Evolutionary conservation across 2,888 invertebrate species (phyloP), one percentile per base, ranked within the genome.

Genomic region (Tenthredo scrophulariae): DNA sequence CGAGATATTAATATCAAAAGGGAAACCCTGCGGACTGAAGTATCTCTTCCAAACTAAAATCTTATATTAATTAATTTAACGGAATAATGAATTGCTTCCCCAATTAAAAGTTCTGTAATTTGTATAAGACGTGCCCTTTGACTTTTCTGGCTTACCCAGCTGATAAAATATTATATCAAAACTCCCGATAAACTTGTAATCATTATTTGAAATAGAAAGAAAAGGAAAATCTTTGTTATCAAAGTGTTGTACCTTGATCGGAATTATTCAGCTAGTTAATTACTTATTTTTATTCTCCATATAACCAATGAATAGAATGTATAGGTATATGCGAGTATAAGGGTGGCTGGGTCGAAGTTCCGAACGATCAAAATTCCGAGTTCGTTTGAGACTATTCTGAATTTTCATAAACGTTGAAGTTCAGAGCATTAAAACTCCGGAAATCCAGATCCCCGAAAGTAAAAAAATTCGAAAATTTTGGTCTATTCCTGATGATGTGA

Each of bases 91-190:
- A 90, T 89, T 88, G 88, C 88, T 87, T 84, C 80, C 65, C 87
- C 88, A 90, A 90, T 90, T 90, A 90, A 89, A 90, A 90, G 88
- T 89, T 90, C 84, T 54, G 86, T 88, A 88, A 89, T 88, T 89
- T 88, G 87, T 87, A 87, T 86, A 84, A 85, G 84, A 84, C 74
- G 65, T 67, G 84, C 86, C 80, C 46, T 70, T 85, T 84, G 85
- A 84, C 86, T 85, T 77, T 54, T 86, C 85, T 84, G 87, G 86
- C 86, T 86, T 77, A 77, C n/a, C 54, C 54, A 50, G 46, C 50
- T 77, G 77, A 77, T 77, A 77, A 54, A 77, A 77, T 54, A 54
- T 77, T 33, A 33, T 54, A 77, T 54, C 77, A 43, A 84, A 87
- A 85, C 84, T 85, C 50, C 43, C 85, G 86, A 87, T 89, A 85